These are phyloP conservation scores for Festucalex cinctus DNA, from an alignment of 2,113 vertebrate species.

Conservation along the genomic window DNA sequence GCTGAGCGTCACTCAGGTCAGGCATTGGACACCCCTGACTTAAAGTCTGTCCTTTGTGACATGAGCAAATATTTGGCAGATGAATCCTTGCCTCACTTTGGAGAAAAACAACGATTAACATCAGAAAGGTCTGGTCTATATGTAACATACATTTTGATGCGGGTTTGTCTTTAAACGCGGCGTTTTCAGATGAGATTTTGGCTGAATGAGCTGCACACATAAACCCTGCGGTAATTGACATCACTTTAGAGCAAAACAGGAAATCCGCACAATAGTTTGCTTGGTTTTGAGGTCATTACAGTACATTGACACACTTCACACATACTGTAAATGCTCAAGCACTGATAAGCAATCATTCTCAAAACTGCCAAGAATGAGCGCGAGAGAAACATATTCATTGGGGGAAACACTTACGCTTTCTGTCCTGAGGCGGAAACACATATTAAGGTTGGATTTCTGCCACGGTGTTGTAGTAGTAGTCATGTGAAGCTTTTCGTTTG, in stretches of 20 bases:
- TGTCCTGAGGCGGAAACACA: constrained; percentile 38
- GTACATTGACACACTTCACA: not conserved
- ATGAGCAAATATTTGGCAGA: no score
- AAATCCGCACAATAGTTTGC: not conserved
- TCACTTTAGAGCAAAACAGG: not conserved
- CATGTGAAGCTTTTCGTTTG: constrained; percentile 27
- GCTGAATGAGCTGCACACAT: not conserved
- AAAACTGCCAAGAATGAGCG: constrained; percentile 38
- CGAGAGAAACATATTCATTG: constrained; percentile 45
- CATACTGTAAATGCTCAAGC: not conserved
- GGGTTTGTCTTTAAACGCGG: not conserved
- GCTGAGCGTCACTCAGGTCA: no score
- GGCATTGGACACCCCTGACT: no score
- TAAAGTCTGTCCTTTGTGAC: no score
- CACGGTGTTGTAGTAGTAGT: constrained; percentile 18
- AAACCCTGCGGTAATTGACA: not conserved
- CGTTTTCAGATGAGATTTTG: not conserved
- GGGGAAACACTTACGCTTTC: constrained; percentile 27
- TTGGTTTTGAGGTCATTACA: not conserved
- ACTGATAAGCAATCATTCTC: not conserved
- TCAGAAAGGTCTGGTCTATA: not conserved
- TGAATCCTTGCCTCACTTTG: not conserved
- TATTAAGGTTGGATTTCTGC: constrained; percentile 27
- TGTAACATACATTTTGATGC: not conserved
- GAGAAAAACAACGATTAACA: constrained; percentile 1